Evolutionary conservation across 1,140 invertebrate species (phyloP).

Genomic region (Spodoptera frugiperda): DNA sequence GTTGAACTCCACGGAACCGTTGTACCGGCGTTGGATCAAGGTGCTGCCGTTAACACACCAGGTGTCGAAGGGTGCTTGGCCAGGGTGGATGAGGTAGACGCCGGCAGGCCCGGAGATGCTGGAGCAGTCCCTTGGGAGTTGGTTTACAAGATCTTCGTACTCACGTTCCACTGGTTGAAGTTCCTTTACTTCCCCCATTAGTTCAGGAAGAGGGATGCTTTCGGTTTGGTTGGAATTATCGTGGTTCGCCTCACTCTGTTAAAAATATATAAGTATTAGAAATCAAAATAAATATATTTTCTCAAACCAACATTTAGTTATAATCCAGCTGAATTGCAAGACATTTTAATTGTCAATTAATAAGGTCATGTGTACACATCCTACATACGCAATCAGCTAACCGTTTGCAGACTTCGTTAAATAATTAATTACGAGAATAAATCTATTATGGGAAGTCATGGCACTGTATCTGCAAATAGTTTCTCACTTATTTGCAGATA

Average conservation of each 20-base stretch:
- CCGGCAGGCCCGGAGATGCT: constrained; percentile 87
- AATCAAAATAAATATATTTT: background rate
- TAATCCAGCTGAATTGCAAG: background rate
- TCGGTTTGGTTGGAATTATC: constrained; percentile 65
- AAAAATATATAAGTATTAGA: constrained; percentile 51
- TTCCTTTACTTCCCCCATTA: constrained; percentile 87
- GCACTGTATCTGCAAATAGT: too few relatives aligned
- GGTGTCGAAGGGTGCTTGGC: constrained; percentile 89
- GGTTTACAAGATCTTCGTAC: constrained; percentile 90
- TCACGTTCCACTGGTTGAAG: constrained; percentile 90
- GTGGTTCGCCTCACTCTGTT: constrained; percentile 83
- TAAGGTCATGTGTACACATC: background rate
- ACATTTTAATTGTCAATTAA: background rate
- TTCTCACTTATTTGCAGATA: too few relatives aligned
- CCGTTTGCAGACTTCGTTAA: background rate
- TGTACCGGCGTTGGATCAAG: constrained; percentile 92
- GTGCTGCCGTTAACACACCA: constrained; percentile 94
- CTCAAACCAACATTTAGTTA: background rate
- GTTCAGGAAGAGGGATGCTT: constrained; percentile 71
- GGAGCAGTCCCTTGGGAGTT: constrained; percentile 90
- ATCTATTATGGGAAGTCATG: background rate
- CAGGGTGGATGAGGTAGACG: constrained; percentile 91
- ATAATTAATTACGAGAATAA: background rate
- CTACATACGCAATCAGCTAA: background rate
- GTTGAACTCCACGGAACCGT: constrained; percentile 95